Evolutionary conservation across 2,113 vertebrate species (phyloP).

Genomic region (Coracopsis vasa): DNA sequence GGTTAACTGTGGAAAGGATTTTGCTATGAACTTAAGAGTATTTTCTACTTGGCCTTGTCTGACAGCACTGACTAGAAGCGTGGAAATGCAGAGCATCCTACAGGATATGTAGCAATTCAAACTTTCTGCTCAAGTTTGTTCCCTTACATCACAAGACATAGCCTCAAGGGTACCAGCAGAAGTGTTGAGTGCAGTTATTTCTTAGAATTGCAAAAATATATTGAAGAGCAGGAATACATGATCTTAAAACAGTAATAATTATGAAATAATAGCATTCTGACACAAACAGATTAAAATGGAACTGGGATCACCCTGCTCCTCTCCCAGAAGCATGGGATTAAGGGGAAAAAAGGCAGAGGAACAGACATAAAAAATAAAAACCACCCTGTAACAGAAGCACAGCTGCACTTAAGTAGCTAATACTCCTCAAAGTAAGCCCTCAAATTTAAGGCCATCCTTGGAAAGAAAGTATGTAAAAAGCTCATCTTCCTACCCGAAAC

Average conservation of each 20-base stretch:
- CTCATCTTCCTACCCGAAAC: neutral
- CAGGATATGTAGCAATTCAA: conserved; percentile 7
- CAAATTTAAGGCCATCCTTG: neutral
- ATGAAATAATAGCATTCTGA: neutral
- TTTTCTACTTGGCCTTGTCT: neutral
- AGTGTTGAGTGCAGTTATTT: neutral
- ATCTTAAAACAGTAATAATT: neutral
- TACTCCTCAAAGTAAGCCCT: neutral
- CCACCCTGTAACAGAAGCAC: neutral
- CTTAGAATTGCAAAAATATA: neutral
- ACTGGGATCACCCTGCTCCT: neutral
- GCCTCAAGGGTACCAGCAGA: neutral
- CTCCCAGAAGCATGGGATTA: neutral
- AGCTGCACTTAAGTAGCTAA: neutral
- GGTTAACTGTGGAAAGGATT: neutral
- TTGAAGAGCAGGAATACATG: neutral
- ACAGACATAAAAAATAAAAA: neutral
- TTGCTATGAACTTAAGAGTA: neutral
- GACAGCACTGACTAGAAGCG: neutral
- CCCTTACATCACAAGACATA: neutral
- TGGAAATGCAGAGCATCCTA: neutral
- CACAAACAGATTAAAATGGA: neutral
- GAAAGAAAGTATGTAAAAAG: neutral
- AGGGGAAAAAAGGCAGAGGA: neutral
- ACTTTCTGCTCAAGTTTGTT: neutral